These are phyloP conservation scores for Alcedo quadribrachys DNA, from an alignment of 2,797 vertebrate genomes.

Conservation along the genomic window DNA sequence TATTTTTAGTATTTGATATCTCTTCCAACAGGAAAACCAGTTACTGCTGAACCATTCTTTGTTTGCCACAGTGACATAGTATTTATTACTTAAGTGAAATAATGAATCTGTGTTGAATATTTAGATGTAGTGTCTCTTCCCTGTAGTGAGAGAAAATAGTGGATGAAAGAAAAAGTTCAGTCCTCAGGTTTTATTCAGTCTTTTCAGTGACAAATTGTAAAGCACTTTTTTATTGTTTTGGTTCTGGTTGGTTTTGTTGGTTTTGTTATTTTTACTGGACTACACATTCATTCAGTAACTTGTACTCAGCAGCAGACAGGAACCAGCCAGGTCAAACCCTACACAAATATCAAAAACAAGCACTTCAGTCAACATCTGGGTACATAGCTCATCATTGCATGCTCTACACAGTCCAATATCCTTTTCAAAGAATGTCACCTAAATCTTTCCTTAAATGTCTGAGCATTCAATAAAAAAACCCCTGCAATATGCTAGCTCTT, in stretches of 20 bases:
- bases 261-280: neutral
- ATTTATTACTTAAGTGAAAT: neutral
- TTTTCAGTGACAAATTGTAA: slow-evolving; percentile 9
- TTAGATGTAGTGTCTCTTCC: neutral
- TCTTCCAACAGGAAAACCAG: neutral
- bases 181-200: neutral
- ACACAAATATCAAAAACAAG: neutral
- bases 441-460: neutral
- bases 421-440: neutral
- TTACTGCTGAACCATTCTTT: neutral
- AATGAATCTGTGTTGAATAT: neutral
- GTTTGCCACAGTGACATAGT: neutral
- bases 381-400: neutral
- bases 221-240: neutral
- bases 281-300: neutral
- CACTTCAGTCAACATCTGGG: neutral
- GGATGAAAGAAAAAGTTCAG: neutral
- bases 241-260: neutral
- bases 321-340: neutral
- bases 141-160: neutral
- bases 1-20: neutral
- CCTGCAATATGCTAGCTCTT: neutral
- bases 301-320: neutral
- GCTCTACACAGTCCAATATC: neutral
- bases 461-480: neutral